phyloP scores from a whole-genome alignment of 2,113 vertebrate genomes.

The Spea multiplicata region DNA sequence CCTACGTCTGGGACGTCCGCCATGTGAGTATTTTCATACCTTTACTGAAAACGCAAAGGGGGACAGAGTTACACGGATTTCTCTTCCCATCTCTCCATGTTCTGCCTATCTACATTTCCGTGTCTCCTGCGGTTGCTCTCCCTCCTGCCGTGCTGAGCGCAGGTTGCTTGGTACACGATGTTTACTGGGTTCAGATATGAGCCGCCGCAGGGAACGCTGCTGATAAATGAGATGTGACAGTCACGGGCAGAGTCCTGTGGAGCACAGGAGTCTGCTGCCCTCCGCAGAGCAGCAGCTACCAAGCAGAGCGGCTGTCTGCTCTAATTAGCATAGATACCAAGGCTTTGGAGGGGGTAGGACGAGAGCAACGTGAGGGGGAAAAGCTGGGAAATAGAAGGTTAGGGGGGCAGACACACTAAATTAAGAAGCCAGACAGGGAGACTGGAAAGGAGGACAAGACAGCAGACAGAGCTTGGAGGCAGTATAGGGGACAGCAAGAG shows the following conservation, averaged over 20 bases:
- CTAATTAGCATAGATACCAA: conserved; percentile 21
- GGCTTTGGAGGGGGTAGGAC: background rate
- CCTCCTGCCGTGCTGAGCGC: conserved; percentile 7
- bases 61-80: background rate
- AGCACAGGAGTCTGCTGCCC: background rate
- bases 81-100: background rate
- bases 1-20: conserved; percentile 37
- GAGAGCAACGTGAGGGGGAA: background rate
- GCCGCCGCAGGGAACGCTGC: conserved; percentile 6
- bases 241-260: conserved; percentile 12
- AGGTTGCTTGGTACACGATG: conserved; percentile 37
- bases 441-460: background rate
- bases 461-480: background rate
- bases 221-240: conserved; percentile 46
- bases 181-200: conserved; percentile 26
- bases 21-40: conserved; percentile 18
- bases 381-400: background rate
- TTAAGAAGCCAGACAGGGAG: background rate
- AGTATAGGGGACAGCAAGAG: background rate
- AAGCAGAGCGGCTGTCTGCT: conserved; percentile 38
- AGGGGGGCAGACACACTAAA: background rate
- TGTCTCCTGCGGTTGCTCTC: background rate
- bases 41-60: background rate
- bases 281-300: conserved; percentile 27
- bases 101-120: background rate